A percentile compares a stretch with the other conserved stretches of the same genome.
Conservation (phyloP, 2,113 vertebrate species). For the Pterocles gutturalis region DNA sequence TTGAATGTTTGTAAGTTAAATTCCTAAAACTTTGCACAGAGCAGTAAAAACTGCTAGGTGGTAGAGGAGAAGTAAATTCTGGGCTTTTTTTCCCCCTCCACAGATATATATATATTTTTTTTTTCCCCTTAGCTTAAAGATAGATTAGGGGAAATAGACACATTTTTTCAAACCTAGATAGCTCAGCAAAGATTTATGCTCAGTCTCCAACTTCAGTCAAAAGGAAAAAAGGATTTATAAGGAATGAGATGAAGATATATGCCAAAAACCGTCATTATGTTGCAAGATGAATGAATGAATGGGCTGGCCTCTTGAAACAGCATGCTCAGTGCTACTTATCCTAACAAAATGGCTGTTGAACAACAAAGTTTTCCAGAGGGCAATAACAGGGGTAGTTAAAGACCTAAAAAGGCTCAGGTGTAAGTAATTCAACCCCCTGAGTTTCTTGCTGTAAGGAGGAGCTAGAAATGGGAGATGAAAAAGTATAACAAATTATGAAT, state of each 20-base stretch:
- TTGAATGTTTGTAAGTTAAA: neutral
- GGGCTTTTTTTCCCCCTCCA: rapidly evolving
- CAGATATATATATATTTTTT: neutral
- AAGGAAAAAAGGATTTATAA: neutral
- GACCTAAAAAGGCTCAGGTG: neutral
- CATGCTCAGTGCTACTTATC: neutral
- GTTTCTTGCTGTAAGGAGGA: neutral
- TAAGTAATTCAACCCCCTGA: rapidly evolving
- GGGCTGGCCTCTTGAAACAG: neutral
- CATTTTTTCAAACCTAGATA: neutral
- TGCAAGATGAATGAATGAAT: neutral
- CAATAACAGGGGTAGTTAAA: neutral
- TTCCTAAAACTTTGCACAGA: neutral
- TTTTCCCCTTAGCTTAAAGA: neutral
- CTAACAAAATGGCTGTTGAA: neutral
- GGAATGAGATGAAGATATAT: neutral
- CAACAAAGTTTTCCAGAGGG: neutral
- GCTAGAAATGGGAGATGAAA: neutral
- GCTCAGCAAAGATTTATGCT: neutral
- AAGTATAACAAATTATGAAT: neutral
- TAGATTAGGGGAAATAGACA: neutral
- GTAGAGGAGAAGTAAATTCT: neutral
- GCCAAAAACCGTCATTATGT: neutral
- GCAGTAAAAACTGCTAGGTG: neutral
- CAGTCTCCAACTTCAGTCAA: neutral